phyloP scores from a whole-genome alignment of 2,888 invertebrate genomes.

The Vesta saturnalis region DNA sequence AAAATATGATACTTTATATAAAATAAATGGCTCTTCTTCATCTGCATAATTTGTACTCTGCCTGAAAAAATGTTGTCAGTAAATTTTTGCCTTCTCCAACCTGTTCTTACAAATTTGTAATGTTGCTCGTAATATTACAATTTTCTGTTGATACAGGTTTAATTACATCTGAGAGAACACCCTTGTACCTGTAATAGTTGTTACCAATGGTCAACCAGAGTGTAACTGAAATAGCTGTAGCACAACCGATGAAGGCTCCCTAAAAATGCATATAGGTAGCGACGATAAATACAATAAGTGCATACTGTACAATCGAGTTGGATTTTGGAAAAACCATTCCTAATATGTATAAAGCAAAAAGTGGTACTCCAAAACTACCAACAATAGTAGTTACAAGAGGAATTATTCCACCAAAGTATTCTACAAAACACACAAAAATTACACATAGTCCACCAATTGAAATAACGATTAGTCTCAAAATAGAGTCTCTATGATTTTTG shows the following conservation, averaged over 20 bases:
- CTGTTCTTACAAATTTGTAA: background rate
- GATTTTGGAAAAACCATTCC: constrained; percentile 74
- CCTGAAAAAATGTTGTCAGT: background rate
- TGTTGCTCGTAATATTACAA: background rate
- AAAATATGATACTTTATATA: constrained; percentile 2
- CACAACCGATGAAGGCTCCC: constrained; percentile 10
- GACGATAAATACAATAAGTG: constrained; percentile 26
- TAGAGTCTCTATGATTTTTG: constrained; percentile 65
- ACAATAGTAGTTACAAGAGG: constrained; percentile 71
- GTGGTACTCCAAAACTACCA: constrained; percentile 71
- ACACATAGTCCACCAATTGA: constrained; percentile 65
- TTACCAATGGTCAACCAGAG: background rate
- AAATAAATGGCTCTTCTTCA: background rate
- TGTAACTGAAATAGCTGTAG: background rate
- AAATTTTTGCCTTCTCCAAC: too few species aligned
- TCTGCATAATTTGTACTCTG: background rate
- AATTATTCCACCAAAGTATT: constrained; percentile 72
- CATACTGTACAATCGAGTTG: constrained; percentile 68
- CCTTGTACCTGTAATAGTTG: background rate
- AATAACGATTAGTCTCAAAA: constrained; percentile 68
- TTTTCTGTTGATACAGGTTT: background rate
- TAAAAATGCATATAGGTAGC: background rate
- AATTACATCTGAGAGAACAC: background rate
- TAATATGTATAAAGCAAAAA: constrained; percentile 71
- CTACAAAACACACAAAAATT: constrained; percentile 66